Evolutionary conservation across 2,113 vertebrate genomes (phyloP).

Genomic region (Prionailurus viverrinus): DNA sequence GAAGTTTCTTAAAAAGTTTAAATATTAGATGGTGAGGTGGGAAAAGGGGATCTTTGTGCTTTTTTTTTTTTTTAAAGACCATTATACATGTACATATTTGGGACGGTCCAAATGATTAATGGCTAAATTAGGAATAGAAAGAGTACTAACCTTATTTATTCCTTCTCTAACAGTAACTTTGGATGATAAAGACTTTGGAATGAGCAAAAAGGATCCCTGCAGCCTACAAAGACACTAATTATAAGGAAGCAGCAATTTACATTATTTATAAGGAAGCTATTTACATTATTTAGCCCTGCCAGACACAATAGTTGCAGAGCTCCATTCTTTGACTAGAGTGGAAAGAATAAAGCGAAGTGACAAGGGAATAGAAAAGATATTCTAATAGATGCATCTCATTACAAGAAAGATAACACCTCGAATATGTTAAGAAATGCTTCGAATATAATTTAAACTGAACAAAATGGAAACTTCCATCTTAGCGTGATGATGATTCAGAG

Average conservation of each 20-base stretch:
- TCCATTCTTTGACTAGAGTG: slow-evolving; percentile 29
- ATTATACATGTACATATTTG: neutral
- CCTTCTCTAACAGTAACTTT: slow-evolving; percentile 61
- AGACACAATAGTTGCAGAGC: slow-evolving; percentile 25
- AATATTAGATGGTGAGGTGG: neutral
- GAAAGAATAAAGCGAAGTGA: slow-evolving; percentile 63
- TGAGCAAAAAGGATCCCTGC: slow-evolving; percentile 45
- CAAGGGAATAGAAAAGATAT: slow-evolving; percentile 60
- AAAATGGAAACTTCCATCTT: slow-evolving; percentile 73
- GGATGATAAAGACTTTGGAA: slow-evolving; percentile 52
- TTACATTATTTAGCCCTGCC: slow-evolving; percentile 69
- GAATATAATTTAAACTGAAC: slow-evolving; percentile 64
- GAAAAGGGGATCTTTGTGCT: neutral
- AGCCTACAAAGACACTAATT: slow-evolving; percentile 70
- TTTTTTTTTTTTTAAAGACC: slow-evolving; percentile 18
- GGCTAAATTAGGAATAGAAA: slow-evolving; percentile 59
- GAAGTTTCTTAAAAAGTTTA: neutral
- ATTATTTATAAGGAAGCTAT: slow-evolving; percentile 81
- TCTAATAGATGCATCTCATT: slow-evolving; percentile 69
- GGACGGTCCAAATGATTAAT: slow-evolving; percentile 40
- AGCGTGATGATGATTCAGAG: slow-evolving; percentile 69
- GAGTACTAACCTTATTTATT: slow-evolving; percentile 48
- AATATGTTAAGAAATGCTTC: slow-evolving; percentile 51
- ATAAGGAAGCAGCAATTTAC: slow-evolving; percentile 76
- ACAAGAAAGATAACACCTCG: slow-evolving; percentile 12